Percentiles rank a stretch among this genome's conserved stretches.
Evolutionary conservation across 2,797 vertebrate species (phyloP).

Genomic region (Eptatretus atami): DNA sequence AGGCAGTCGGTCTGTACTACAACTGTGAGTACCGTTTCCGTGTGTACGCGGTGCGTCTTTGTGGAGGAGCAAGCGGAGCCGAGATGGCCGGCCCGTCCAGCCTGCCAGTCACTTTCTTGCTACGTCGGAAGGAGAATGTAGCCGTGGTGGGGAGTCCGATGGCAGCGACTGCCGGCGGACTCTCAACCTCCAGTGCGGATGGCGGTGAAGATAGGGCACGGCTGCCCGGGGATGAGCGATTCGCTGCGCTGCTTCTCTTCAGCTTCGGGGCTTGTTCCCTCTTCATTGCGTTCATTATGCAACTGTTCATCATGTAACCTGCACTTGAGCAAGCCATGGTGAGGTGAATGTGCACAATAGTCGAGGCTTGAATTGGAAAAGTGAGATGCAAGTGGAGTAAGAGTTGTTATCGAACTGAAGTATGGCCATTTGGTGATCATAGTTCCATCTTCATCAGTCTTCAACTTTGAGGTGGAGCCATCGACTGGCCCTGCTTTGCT

Average conservation of each 20-base stretch:
- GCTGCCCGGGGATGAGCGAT: constrained; percentile 65
- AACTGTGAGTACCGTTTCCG: constrained; percentile 89
- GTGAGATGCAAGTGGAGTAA: too few species aligned
- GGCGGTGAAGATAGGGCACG: constrained; percentile 23
- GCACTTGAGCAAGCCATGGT: background rate
- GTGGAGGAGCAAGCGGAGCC: constrained; percentile 38
- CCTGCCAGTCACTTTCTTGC: constrained; percentile 42
- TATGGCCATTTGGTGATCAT: too few species aligned
- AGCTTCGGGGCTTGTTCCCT: constrained; percentile 57
- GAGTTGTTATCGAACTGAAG: too few species aligned
- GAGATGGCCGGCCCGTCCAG: constrained; percentile 74
- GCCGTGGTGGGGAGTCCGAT: constrained; percentile 15
- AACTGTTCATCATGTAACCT: constrained; percentile 64
- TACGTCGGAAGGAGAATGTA: constrained; percentile 15
- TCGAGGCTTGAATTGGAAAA: too few species aligned
- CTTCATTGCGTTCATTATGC: constrained; percentile 75
- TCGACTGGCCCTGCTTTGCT: too few species aligned
- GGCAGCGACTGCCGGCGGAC: constrained; percentile 20
- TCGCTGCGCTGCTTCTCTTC: constrained; percentile 55
- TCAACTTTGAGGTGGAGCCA: too few species aligned
- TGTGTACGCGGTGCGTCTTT: constrained; percentile 56
- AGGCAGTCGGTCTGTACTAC: constrained; percentile 57
- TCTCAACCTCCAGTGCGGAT: constrained; percentile 15
- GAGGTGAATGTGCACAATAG: too few species aligned
- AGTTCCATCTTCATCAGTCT: too few species aligned